A percentile compares a stretch with the other conserved stretches of the same genome.
Conservation (phyloP, 1,140 invertebrate species). For the Bilobella aurantiaca region DNA sequence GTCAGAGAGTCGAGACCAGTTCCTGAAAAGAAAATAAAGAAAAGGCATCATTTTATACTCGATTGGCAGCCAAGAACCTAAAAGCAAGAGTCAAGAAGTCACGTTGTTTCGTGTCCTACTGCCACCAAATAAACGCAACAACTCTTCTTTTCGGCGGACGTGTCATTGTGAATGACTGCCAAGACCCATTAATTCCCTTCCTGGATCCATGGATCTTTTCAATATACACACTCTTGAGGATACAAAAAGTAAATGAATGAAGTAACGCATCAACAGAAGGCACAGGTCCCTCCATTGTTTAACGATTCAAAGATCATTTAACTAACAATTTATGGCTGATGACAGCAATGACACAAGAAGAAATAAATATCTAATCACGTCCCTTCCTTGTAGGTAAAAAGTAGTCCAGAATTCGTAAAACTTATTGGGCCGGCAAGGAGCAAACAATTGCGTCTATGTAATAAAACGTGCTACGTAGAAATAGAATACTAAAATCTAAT, state of each 20-base stretch:
- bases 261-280: constrained; percentile 5
- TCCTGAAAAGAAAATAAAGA: neutral
- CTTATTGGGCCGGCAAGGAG: too few species aligned
- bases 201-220: neutral
- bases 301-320: neutral
- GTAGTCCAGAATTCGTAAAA: too few species aligned
- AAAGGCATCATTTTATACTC: neutral
- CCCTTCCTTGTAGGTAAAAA: too few species aligned
- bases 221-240: constrained; percentile 4
- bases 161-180: neutral
- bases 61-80: neutral
- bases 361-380: too few species aligned
- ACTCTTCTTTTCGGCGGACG: too few species aligned
- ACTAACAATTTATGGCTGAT: neutral
- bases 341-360: neutral
- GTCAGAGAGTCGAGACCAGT: neutral
- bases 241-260: constrained; percentile 3
- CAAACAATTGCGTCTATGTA: too few species aligned
- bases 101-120: neutral
- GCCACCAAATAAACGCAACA: neutral
- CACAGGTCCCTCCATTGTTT: neutral
- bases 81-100: neutral
- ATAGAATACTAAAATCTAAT: too few species aligned
- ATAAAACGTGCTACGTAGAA: too few species aligned
- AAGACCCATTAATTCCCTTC: neutral